phyloP scores from a whole-genome alignment of 2,888 invertebrate species.

The Drosophila nigricruria region DNA sequence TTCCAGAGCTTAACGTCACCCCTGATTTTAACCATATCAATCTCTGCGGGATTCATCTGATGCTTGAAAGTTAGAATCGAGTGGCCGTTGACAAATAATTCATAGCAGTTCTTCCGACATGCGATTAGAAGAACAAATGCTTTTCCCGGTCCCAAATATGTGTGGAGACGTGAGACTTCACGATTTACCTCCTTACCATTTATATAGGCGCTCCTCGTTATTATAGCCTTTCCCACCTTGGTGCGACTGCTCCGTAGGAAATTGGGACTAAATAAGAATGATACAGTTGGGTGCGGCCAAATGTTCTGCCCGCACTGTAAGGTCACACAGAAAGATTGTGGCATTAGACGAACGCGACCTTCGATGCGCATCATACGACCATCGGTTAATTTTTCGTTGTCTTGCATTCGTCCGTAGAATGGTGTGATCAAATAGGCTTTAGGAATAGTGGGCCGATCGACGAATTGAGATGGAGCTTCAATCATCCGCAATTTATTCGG shows the following conservation, averaged over 20 bases:
- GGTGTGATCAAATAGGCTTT: conserved; percentile 78
- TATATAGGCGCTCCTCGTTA: conserved; percentile 89
- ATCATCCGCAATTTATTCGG: conserved; percentile 29
- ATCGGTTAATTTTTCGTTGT: conserved; percentile 77
- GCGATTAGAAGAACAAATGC: conserved; percentile 74
- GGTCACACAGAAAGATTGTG: conserved; percentile 90
- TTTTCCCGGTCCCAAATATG: conserved; percentile 77
- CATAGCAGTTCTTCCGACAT: conserved; percentile 65
- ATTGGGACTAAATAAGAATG: conserved; percentile 90
- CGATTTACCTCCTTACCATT: conserved; percentile 84
- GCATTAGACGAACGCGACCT: conserved; percentile 89
- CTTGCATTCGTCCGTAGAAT: conserved; percentile 72
- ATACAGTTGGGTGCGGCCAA: conserved; percentile 90
- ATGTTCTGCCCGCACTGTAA: conserved; percentile 88
- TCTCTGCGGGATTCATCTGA: conserved; percentile 87
- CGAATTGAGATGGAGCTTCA: conserved; percentile 14
- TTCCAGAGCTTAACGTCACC: conserved; percentile 89
- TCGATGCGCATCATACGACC: conserved; percentile 86
- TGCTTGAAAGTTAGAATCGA: conserved; percentile 88
- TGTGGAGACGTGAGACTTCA: conserved; percentile 62
- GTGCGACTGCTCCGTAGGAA: conserved; percentile 84
- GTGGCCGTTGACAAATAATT: conserved; percentile 86
- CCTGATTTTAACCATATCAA: conserved; percentile 88
- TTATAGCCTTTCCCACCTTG: conserved; percentile 86
- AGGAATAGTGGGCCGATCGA: neutral